phyloP scores from a whole-genome alignment of 2,888 invertebrate genomes.

The Tetragonisca angustula region DNA sequence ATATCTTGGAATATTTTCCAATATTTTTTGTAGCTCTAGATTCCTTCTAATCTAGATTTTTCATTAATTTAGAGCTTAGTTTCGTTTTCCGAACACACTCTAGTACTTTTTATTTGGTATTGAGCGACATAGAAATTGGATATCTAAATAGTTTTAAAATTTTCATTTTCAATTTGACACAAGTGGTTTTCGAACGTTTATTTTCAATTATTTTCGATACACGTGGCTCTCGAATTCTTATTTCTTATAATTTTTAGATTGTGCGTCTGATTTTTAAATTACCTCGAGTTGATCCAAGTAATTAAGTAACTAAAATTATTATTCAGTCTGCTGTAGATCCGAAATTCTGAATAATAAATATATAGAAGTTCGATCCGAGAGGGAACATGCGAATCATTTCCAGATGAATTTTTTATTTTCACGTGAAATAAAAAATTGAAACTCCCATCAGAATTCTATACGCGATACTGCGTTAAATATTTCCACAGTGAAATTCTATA shows the following conservation, averaged over 20 bases:
- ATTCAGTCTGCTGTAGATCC: neutral
- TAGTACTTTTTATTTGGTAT: neutral
- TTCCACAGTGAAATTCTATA: too few species aligned
- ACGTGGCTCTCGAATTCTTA: too few species aligned
- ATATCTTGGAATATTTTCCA: too few species aligned
- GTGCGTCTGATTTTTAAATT: neutral
- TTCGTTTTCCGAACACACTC: neutral
- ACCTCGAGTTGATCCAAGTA: neutral
- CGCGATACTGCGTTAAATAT: too few species aligned
- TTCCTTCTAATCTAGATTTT: too few species aligned
- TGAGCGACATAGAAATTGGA: neutral
- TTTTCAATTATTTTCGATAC: too few species aligned
- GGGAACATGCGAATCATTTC: too few species aligned
- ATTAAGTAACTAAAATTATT: neutral
- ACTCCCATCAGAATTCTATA: too few species aligned
- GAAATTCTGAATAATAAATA: neutral
- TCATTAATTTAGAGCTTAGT: neutral
- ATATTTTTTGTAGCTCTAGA: too few species aligned
- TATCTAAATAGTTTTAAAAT: neutral
- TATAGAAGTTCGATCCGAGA: neutral
- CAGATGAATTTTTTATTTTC: too few species aligned
- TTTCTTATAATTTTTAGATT: neutral
- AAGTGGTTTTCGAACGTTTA: too few species aligned
- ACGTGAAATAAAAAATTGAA: too few species aligned
- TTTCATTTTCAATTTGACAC: neutral